These are phyloP conservation scores for Hemiprocne comata DNA, from an alignment of 2,113 vertebrate species.

Conservation along the genomic window DNA sequence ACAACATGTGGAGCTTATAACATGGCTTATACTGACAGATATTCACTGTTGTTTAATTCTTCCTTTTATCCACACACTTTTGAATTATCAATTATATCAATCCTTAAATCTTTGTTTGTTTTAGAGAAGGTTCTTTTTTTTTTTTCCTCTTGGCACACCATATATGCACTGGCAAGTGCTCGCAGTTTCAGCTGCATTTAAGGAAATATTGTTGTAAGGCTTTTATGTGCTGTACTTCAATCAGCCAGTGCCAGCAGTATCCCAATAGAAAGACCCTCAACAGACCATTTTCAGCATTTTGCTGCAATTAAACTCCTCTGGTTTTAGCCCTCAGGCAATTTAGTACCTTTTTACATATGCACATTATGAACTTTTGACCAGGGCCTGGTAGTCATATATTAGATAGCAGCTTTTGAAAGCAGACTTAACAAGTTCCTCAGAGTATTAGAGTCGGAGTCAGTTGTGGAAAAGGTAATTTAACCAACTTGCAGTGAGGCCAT, in stretches of 20 bases:
- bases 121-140: constrained; percentile 64
- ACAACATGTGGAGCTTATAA: not conserved
- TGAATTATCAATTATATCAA: constrained; percentile 69
- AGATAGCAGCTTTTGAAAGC: constrained; percentile 85
- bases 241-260: constrained; percentile 80
- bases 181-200: constrained; percentile 75
- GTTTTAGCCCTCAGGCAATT: constrained; percentile 95
- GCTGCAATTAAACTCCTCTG: constrained; percentile 97
- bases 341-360: constrained; percentile 99
- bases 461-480: constrained; percentile 89
- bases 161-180: constrained; percentile 73
- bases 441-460: constrained; percentile 86
- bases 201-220: constrained; percentile 82
- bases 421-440: constrained; percentile 97
- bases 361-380: constrained; percentile 98
- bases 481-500: constrained; percentile 87
- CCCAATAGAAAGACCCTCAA: constrained; percentile 83
- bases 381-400: constrained; percentile 89
- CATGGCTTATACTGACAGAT: constrained; percentile 27
- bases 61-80: constrained; percentile 47
- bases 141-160: constrained; percentile 61
- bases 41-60: constrained; percentile 60
- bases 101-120: constrained; percentile 79
- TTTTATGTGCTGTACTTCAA: constrained; percentile 83
- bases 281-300: constrained; percentile 94